A percentile compares a stretch with the other conserved stretches of the same genome.
Evolutionary conservation across 2,113 vertebrate species (phyloP).

Genomic region (Percina caprodes): DNA sequence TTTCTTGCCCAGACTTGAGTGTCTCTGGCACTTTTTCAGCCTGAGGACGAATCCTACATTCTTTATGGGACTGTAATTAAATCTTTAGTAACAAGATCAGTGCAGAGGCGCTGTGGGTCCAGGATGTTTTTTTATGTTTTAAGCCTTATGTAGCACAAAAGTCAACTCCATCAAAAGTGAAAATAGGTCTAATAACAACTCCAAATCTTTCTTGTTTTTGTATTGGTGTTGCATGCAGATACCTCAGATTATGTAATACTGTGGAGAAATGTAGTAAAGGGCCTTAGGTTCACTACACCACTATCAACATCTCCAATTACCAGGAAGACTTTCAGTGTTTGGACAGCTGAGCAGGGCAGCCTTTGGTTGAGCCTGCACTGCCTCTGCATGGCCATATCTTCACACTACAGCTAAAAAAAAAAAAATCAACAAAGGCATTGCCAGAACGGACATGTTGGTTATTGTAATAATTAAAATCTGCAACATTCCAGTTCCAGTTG

Average conservation of each 20-base stretch:
- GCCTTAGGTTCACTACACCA: not conserved
- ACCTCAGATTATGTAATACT: not conserved
- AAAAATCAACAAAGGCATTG: not conserved
- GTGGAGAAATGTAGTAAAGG: not conserved
- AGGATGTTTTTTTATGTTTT: not conserved
- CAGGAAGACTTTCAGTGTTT: not conserved
- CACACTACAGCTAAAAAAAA: conserved; percentile 38
- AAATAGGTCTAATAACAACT: not conserved
- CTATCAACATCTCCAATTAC: not conserved
- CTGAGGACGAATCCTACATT: conserved; percentile 21
- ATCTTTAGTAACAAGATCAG: not conserved
- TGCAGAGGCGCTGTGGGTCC: not conserved
- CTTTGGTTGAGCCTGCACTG: conserved; percentile 29
- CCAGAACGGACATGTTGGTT: not conserved
- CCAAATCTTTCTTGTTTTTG: not conserved
- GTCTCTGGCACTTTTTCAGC: conserved; percentile 7
- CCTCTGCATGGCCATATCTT: conserved; percentile 27
- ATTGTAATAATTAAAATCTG: not conserved
- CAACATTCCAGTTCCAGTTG: not conserved
- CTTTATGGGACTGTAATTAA: not conserved
- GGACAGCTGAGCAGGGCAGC: not conserved
- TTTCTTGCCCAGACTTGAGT: conserved; percentile 39
- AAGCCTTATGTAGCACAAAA: not conserved
- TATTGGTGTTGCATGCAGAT: conserved; percentile 13
- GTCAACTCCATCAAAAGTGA: not conserved